Evolutionary conservation across 2,797 vertebrate species (phyloP).

Genomic region (Hafferia zeledoni): DNA sequence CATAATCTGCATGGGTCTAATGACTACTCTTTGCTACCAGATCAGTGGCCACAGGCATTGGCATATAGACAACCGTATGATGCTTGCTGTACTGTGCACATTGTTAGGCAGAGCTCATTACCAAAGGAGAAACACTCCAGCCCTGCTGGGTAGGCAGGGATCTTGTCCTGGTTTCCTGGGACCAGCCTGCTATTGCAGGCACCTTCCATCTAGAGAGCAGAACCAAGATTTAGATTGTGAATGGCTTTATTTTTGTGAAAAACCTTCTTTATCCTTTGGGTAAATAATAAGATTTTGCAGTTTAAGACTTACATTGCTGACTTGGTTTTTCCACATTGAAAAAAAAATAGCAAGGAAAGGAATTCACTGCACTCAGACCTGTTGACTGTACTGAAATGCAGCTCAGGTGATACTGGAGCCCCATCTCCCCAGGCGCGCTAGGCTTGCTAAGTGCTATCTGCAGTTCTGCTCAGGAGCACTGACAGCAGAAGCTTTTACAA

Average conservation of each 20-base stretch:
- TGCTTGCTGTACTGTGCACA: not conserved
- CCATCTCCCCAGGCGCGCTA: not conserved
- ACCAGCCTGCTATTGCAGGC: not conserved
- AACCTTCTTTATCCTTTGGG: not conserved
- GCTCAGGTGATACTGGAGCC: not conserved
- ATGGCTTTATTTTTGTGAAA: not conserved
- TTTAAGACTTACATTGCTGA: not conserved
- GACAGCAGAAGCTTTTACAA: not conserved
- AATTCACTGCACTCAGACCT: fast-evolving
- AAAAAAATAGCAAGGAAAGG: not conserved
- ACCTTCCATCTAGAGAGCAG: not conserved
- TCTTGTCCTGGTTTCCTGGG: not conserved
- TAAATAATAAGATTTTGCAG: not conserved
- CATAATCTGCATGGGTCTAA: fast-evolving
- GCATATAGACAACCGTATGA: not conserved
- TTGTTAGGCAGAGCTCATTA: not conserved
- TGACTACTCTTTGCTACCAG: not conserved
- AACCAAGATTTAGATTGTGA: not conserved
- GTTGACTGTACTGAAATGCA: not conserved
- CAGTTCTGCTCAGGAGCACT: not conserved
- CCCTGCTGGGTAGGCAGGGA: not conserved
- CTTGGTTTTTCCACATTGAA: not conserved
- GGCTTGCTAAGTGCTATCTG: not conserved
- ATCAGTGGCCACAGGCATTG: not conserved
- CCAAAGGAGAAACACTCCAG: not conserved